These are phyloP conservation scores for Osmerus mordax DNA, from an alignment of 2,113 vertebrate genomes.

Conservation along the genomic window DNA sequence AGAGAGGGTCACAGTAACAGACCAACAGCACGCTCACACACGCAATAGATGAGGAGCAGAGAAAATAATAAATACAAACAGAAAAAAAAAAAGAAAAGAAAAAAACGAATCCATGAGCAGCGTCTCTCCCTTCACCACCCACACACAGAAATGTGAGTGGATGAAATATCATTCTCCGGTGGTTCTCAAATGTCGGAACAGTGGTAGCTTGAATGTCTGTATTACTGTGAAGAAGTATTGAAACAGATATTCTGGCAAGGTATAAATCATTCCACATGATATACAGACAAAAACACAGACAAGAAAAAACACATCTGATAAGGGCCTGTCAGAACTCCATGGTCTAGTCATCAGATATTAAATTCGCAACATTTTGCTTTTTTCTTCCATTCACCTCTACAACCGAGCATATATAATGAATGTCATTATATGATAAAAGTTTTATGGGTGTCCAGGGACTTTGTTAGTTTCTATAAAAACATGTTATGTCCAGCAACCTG, in stretches of 20 bases:
- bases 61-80: slow-evolving; percentile 38
- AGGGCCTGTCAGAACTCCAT: slow-evolving; percentile 20
- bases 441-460: not conserved
- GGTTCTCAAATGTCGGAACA: slow-evolving; percentile 58
- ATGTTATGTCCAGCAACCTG: slow-evolving; percentile 36
- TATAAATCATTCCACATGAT: slow-evolving; percentile 15
- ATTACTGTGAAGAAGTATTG: slow-evolving; percentile 39
- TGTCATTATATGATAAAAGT: too few relatives aligned
- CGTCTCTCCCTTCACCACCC: slow-evolving; percentile 3
- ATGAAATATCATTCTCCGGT: slow-evolving; percentile 45
- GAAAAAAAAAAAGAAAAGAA: slow-evolving; percentile 51
- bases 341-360: not conserved
- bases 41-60: slow-evolving; percentile 50
- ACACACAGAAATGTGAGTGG: slow-evolving; percentile 48
- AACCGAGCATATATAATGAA: too few relatives aligned
- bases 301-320: slow-evolving; percentile 40
- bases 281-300: slow-evolving; percentile 27
- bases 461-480: not conserved
- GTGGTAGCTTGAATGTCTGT: slow-evolving; percentile 34
- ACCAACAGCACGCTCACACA: slow-evolving; percentile 22
- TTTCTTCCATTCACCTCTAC: too few relatives aligned
- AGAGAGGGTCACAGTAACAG: slow-evolving; percentile 38
- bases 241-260: slow-evolving; percentile 32
- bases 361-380: not conserved
- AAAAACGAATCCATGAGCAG: slow-evolving; percentile 33